Percentiles rank a stretch among this genome's conserved stretches.
Conservation (phyloP, 2,113 vertebrate species). For the Vulpes lagopus region DNA sequence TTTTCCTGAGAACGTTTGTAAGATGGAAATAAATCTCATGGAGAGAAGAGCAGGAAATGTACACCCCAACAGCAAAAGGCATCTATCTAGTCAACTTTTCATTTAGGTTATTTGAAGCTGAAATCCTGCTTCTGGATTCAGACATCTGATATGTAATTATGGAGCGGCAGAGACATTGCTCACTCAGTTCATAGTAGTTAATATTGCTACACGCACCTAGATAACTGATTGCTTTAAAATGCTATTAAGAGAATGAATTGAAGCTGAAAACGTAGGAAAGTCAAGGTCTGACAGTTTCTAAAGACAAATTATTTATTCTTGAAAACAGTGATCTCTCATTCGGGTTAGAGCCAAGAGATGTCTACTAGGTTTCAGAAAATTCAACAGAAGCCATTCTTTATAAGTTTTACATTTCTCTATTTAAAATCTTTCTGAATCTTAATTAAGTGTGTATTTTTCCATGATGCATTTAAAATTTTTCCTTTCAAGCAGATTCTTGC, state of each 20-base stretch:
- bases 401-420: neutral
- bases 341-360: neutral
- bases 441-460: neutral
- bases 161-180: conserved; percentile 56
- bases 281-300: conserved; percentile 50
- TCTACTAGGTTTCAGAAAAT: conserved; percentile 40
- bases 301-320: conserved; percentile 63
- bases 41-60: neutral
- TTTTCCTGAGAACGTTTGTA: conserved; percentile 23
- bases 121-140: conserved; percentile 49
- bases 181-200: conserved; percentile 56
- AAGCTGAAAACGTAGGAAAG: conserved; percentile 66
- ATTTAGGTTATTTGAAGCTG: conserved; percentile 58
- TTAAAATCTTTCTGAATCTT: neutral
- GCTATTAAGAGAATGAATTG: conserved; percentile 68
- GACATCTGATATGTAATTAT: conserved; percentile 68
- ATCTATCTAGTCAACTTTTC: conserved; percentile 59
- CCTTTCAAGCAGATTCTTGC: neutral
- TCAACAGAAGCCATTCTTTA: neutral
- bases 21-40: conserved; percentile 10
- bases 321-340: conserved; percentile 45
- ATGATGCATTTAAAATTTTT: neutral
- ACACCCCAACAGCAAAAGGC: neutral
- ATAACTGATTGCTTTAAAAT: conserved; percentile 72
- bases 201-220: conserved; percentile 56